Conservation (phyloP, 2,797 vertebrate genomes). For the Micromesistius poutassou region DNA sequence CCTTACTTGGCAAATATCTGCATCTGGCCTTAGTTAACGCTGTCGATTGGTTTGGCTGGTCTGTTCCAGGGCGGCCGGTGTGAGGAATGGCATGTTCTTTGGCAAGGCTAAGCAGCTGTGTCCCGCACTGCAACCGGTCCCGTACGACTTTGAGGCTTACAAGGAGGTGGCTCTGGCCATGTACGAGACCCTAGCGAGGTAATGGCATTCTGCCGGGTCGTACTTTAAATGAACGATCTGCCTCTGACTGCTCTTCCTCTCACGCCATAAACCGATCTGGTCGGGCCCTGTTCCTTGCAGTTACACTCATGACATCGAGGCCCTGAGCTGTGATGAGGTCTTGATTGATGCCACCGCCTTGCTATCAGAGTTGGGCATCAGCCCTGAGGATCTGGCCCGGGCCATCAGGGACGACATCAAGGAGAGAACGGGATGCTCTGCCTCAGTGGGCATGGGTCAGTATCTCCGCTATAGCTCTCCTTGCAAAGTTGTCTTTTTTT, state of each 20-base stretch:
- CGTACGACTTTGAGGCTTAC: conserved; percentile 92
- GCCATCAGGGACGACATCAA: conserved; percentile 86
- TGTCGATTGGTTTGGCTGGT: not conserved
- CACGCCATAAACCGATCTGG: not conserved
- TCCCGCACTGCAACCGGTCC: conserved; percentile 86
- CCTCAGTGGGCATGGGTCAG: conserved; percentile 95
- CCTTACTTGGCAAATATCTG: not conserved
- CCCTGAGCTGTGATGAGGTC: conserved; percentile 97
- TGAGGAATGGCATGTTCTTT: conserved; percentile 98
- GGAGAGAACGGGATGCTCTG: conserved; percentile 88
- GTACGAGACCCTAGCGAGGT: conserved; percentile 94
- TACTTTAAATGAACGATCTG: not conserved
- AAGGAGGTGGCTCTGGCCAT: conserved; percentile 89
- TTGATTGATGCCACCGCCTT: conserved; percentile 87
- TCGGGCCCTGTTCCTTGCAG: conserved; percentile 58
- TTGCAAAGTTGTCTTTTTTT: not conserved
- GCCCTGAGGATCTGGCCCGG: conserved; percentile 83
- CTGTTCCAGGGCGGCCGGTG: conserved; percentile 82
- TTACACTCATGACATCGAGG: conserved; percentile 95
- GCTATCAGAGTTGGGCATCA: conserved; percentile 81
- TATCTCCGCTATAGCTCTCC: conserved; percentile 4
- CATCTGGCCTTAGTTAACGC: not conserved
- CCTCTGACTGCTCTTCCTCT: not conserved
- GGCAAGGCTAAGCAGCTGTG: conserved; percentile 93
- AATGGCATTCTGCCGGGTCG: conserved; percentile 28